Conservation (phyloP, 1,140 invertebrate species). For the Aricia agestis region DNA sequence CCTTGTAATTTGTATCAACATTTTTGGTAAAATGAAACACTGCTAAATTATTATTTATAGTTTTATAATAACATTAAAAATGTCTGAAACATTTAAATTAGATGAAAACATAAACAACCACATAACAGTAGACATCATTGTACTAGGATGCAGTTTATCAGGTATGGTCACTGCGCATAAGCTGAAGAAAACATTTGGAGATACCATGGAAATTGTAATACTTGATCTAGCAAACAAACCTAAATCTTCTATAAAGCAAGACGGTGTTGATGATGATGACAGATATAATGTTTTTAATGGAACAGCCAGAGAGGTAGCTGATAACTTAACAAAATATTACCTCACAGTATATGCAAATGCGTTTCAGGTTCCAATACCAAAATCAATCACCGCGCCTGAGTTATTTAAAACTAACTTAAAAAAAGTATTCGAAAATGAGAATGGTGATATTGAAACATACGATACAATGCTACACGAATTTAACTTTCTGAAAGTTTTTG, state of each 20-base stretch:
- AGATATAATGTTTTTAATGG: constrained; percentile 26
- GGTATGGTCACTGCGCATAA: constrained; percentile 66
- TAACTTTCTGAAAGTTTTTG: constrained; percentile 49
- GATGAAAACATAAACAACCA: constrained; percentile 19
- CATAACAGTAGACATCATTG: constrained; percentile 57
- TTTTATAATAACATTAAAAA: neutral
- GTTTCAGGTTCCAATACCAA: constrained; percentile 52
- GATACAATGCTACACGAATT: constrained; percentile 51
- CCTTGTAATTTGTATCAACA: neutral
- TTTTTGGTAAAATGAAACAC: neutral
- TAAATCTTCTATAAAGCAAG: constrained; percentile 44
- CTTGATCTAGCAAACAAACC: constrained; percentile 41
- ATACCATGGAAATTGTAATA: constrained; percentile 61
- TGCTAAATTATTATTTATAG: neutral
- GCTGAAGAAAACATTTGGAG: constrained; percentile 57
- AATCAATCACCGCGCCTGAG: constrained; percentile 42
- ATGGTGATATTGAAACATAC: constrained; percentile 45
- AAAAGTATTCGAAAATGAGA: constrained; percentile 56
- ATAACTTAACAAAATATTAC: constrained; percentile 46
- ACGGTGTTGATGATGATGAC: constrained; percentile 35
- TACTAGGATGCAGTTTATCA: constrained; percentile 62
- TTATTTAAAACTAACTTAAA: constrained; percentile 33
- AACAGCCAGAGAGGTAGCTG: constrained; percentile 33
- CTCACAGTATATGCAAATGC: constrained; percentile 48
- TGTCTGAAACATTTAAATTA: neutral